Conservation (phyloP, 2,113 vertebrate species). For the Corvus cornix region DNA sequence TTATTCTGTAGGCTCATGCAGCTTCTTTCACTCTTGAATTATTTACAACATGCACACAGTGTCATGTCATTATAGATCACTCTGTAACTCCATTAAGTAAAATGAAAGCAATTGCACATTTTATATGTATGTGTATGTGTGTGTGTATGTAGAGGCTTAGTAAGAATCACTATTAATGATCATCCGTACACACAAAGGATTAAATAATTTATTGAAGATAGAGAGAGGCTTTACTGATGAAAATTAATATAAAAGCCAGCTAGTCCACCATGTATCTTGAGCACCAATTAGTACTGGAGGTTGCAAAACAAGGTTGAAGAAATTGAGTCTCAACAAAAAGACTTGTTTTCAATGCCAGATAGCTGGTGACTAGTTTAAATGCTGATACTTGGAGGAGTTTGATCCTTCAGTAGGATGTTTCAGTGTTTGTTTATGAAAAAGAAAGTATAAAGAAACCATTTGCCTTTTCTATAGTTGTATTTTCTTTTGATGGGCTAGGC, state of each 20-base stretch:
- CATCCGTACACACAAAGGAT: neutral
- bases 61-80: neutral
- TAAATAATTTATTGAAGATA: neutral
- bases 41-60: neutral
- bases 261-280: neutral
- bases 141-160: neutral
- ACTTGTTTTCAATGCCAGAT: neutral
- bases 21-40: conserved; percentile 15
- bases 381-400: neutral
- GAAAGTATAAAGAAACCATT: neutral
- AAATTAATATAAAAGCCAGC: neutral
- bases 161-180: neutral
- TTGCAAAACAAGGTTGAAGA: neutral
- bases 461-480: neutral
- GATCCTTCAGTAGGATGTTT: neutral
- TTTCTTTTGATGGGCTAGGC: neutral
- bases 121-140: neutral
- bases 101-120: conserved; percentile 7
- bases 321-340: neutral
- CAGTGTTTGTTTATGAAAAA: neutral
- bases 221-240: neutral
- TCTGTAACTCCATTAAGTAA: neutral
- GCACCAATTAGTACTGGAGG: neutral
- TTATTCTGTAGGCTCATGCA: conserved; percentile 6
- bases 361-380: neutral